Base-by-base conservation (phyloP, 2,888 invertebrate species). In the Pterostichus niger region DNA sequence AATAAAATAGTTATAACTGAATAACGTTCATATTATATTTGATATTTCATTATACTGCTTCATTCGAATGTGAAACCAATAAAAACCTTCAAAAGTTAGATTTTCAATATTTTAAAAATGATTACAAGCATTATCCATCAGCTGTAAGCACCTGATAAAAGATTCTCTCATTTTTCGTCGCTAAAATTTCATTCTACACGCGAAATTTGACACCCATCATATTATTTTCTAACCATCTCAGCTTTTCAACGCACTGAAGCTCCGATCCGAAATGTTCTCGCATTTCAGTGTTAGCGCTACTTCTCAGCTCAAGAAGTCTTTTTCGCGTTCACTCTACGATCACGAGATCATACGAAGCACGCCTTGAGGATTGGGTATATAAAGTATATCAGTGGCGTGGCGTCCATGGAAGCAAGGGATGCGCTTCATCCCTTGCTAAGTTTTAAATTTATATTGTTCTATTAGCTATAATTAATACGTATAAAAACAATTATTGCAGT, bases 111-210 rank as follows among this genome's bases (percentile, higher is more conserved):
- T 11, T 40, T 10, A 11, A 5, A 6, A 24, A 7, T 31, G 6
- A 17, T 17, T 56, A 56, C 54, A 56, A 56, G 11, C 59, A 59
- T 59, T 24, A 59, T 59, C 31, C 59, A 59, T 59, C 59, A 59
- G 24, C 59, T 40, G 56, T 24, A n/a, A 35, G 31, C 31, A 64
- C 13, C 33, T 35, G 33, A 13, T 40, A 35, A 35, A 59, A 59
- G 59, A 35, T 35, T 35, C 35, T 64, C 35, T 64, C 31, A 13
- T n/a, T 64, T 64, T 64, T 35, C 35, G 2, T 33, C 31, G 31
- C 64, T 64, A 13, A 64, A 64, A 35, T 64, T 64, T 33, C 13
- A 64, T 35, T 64, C n/a, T 35, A 35, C 64, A 64, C 64, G 33
- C 11, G 13, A 64, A 24, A 64, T 59, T 4, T 15, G 59, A 31